These are phyloP conservation scores for Syngnathus acus DNA, from an alignment of 2,797 vertebrate species.

Conservation along the genomic window DNA sequence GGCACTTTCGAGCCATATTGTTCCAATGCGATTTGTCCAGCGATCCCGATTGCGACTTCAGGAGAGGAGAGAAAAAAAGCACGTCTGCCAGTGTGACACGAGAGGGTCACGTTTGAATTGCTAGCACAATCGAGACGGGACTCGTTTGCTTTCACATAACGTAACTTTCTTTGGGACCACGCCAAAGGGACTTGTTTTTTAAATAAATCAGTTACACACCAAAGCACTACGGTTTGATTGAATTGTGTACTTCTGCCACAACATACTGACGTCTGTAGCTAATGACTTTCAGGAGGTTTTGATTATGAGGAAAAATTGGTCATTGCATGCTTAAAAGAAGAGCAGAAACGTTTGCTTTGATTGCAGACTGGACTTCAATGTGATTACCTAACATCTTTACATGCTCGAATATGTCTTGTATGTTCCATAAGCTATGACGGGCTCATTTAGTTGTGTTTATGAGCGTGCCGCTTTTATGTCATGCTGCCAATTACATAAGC, in stretches of 20 bases:
- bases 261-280: not conserved
- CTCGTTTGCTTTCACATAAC: not conserved
- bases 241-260: not conserved
- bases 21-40: not conserved
- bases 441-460: not conserved
- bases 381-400: not conserved
- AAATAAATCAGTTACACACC: no score
- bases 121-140: not conserved
- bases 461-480: not conserved
- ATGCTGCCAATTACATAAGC: not conserved
- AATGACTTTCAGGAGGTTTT: constrained; percentile 1
- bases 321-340: not conserved
- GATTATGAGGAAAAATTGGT: not conserved
- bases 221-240: not conserved
- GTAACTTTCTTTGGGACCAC: not conserved
- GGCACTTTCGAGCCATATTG: not conserved
- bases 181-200: no score
- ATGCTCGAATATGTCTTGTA: not conserved
- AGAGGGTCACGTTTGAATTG: not conserved
- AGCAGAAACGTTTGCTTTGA: not conserved
- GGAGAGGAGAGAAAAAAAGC: no score
- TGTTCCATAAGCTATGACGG: not conserved
- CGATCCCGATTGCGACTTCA: no score
- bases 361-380: not conserved
- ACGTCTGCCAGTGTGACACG: not conserved